Base-by-base conservation (phyloP, 2,888 invertebrate species). In the Emesis furor region DNA sequence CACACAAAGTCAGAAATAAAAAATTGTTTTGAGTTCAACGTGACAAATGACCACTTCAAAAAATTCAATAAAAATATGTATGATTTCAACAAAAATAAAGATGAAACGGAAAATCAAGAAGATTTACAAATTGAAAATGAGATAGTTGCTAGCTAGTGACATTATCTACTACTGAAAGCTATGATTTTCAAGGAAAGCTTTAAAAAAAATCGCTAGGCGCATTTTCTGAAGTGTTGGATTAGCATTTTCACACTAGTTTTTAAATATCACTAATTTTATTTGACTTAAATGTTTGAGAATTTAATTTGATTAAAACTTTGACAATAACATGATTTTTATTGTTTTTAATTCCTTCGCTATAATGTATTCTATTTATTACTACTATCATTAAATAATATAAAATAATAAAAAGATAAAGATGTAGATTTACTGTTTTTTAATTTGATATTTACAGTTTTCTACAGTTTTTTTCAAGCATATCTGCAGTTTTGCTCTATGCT, bases 1-100 rank as follows among this genome's bases (percentile, higher is more conserved):
- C 59, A 24, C 59, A 59, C 59, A 59, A 59, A 59, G 24, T 59
- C 59, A 59, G 59, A 59, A 24, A 59, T 59, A 6, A 59, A 24
- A 24, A 59, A 59, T 24, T 59, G 59, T 59, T 67, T 32, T 3
- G 6, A 67, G 7, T 67, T 67, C 14, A 67, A 67, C 35, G 67
- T 35, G 67, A 67, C 67, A 67, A 67, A 67, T 67, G 67, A 67
- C 67, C 67, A 67, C 35, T 67, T 67, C 12, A 35, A 32, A 32
- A 32, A 32, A n/a, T 67, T n/a, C 4, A 67, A 67, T n/a, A 67
- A 35, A 67, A 67, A 12, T 37, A 67, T 5, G 37, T 35, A 35
- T 3, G n/a, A 37, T 32, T 67, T 67, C 55, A 59, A 59, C 7
- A 59, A 24, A 24, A 59, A 59, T 67, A 35, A 37, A 67, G 35